A percentile compares a stretch with the other conserved stretches of the same genome.
Conservation (phyloP, 2,888 invertebrate species). For the Geophilus truncorum region DNA sequence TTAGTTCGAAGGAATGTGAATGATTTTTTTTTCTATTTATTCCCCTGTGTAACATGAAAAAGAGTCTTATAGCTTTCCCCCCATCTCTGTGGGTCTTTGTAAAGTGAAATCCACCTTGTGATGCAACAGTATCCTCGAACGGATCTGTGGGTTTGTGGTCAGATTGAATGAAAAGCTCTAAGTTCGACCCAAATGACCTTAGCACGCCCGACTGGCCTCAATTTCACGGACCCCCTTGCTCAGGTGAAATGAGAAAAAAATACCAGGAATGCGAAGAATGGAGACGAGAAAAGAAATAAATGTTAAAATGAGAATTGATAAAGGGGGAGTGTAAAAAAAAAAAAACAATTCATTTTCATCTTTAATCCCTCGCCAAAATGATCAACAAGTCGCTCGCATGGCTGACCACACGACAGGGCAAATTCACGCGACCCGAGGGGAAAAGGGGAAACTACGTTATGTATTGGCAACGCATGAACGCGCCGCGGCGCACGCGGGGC, state of each 20-base stretch:
- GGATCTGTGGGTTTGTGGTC: constrained; percentile 27
- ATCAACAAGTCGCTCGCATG: not conserved
- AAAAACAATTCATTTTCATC: not conserved
- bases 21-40: too few relatives aligned
- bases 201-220: constrained; percentile 19
- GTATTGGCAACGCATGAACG: constrained; percentile 27
- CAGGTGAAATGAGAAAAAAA: constrained; percentile 19
- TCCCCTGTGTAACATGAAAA: too few relatives aligned
- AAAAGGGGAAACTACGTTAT: not conserved
- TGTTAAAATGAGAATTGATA: not conserved
- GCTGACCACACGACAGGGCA: not conserved
- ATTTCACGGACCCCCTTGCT: not conserved
- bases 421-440: not conserved
- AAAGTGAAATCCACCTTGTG: constrained; percentile 13
- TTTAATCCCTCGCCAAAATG: not conserved
- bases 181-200: constrained; percentile 24
- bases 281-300: not conserved
- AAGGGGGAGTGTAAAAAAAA: not conserved
- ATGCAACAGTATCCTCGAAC: constrained; percentile 7
- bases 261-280: not conserved
- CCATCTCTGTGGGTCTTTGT: not conserved
- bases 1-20: too few relatives aligned
- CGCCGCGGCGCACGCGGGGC: constrained; percentile 5
- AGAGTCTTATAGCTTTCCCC: too few relatives aligned
- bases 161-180: constrained; percentile 21